phyloP scores from a whole-genome alignment of 1,140 invertebrate genomes.

The Popillia japonica region DNA sequence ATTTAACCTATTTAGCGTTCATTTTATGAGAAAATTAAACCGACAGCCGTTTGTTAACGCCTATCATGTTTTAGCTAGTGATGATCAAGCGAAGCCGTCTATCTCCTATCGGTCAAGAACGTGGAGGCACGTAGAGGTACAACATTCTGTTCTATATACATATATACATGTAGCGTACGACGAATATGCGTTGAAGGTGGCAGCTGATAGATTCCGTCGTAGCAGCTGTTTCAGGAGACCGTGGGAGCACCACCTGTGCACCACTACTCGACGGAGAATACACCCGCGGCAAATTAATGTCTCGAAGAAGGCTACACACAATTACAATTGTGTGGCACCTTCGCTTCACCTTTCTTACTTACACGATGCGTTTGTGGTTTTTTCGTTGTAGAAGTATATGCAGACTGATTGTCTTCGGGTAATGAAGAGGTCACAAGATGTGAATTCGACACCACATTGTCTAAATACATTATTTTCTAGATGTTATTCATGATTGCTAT shows the following conservation, averaged over 20 bases:
- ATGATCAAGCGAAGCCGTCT: not conserved
- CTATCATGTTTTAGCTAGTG: slow-evolving; percentile 13
- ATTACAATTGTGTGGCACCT: slow-evolving; percentile 27
- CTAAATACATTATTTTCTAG: not conserved
- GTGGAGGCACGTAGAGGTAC: not conserved
- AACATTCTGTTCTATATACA: not conserved
- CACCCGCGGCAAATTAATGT: slow-evolving; percentile 34
- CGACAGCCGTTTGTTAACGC: slow-evolving; percentile 2
- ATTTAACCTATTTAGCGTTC: not conserved
- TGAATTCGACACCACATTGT: not conserved
- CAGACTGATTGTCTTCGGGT: not conserved
- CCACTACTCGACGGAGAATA: slow-evolving; percentile 16
- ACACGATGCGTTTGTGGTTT: not conserved
- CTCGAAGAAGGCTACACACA: slow-evolving; percentile 30
- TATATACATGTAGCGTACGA: not conserved
- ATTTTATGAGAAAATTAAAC: slow-evolving; percentile 3
- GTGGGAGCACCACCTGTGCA: slow-evolving; percentile 27
- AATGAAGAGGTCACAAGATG: slow-evolving; percentile 2
- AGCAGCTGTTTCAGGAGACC: slow-evolving; percentile 25
- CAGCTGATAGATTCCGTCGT: slow-evolving; percentile 27
- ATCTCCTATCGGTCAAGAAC: slow-evolving; percentile 11
- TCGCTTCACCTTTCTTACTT: not conserved
- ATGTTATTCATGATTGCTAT: too few species aligned
- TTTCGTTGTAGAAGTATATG: not conserved
- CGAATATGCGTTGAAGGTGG: slow-evolving; percentile 22